These are phyloP conservation scores for Thrips palmi DNA, from an alignment of 1,140 invertebrate species.

Conservation along the genomic window DNA sequence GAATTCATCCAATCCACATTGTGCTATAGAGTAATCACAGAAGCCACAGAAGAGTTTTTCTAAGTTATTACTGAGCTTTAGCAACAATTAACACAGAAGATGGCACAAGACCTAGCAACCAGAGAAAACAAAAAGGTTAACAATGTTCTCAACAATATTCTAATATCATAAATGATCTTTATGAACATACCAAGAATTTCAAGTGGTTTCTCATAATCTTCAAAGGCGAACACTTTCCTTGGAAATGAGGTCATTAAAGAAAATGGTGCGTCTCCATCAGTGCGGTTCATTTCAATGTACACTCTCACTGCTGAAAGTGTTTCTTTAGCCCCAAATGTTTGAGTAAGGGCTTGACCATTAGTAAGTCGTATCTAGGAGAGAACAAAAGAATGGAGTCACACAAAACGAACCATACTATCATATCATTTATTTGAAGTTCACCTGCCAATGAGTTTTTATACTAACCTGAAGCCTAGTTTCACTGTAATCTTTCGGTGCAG, in stretches of 20 bases:
- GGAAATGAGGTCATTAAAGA: constrained; percentile 73
- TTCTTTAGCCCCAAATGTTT: constrained; percentile 71
- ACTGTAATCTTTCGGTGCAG: constrained; percentile 29
- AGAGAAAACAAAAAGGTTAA: constrained; percentile 14
- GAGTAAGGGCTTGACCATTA: constrained; percentile 46
- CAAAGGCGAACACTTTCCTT: constrained; percentile 63
- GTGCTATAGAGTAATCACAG: too few relatives aligned
- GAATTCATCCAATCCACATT: too few relatives aligned
- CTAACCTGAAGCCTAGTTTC: constrained; percentile 46
- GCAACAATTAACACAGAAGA: constrained; percentile 60
- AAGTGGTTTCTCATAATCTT: constrained; percentile 73
- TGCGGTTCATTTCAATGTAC: constrained; percentile 60
- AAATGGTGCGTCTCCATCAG: constrained; percentile 42
- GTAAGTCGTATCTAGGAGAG: constrained; percentile 40
- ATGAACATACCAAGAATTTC: constrained; percentile 47
- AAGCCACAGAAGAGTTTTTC: too few relatives aligned
- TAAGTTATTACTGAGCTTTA: constrained; percentile 27
- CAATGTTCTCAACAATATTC: constrained; percentile 1
- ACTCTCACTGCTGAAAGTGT: constrained; percentile 73
- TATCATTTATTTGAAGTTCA: constrained; percentile 4
- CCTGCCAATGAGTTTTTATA: neutral
- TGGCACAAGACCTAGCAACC: constrained; percentile 50
- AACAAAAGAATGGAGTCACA: constrained; percentile 13
- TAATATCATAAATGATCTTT: constrained; percentile 1
- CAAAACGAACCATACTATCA: neutral